These are phyloP conservation scores for Leucania comma DNA, from an alignment of 2,888 invertebrate genomes.

Conservation along the genomic window DNA sequence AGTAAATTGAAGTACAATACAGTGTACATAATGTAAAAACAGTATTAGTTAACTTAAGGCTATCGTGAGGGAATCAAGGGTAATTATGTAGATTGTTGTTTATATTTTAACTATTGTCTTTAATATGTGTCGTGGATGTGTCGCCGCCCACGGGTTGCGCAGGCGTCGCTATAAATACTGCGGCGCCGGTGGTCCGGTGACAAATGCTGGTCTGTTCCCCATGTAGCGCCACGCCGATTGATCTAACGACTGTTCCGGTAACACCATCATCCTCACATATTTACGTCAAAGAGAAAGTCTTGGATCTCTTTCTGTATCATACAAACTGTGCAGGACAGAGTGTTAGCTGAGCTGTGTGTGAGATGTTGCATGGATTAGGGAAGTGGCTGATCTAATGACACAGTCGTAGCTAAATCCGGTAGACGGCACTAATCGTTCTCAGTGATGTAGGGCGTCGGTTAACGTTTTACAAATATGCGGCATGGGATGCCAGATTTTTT, in stretches of 20 bases:
- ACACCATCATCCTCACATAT: conserved; percentile 70
- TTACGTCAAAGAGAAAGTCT: conserved; percentile 65
- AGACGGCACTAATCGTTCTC: conserved; percentile 82
- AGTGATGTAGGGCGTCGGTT: conserved; percentile 73
- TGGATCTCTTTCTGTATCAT: conserved; percentile 63
- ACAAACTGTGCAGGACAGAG: conserved; percentile 49
- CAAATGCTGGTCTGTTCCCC: conserved; percentile 86
- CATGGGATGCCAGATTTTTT: conserved; percentile 70
- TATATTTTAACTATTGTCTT: conserved; percentile 72
- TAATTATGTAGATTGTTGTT: conserved; percentile 61
- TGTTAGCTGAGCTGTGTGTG: conserved; percentile 45
- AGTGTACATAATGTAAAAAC: conserved; percentile 80
- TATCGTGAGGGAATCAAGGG: conserved; percentile 77
- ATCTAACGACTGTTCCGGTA: conserved; percentile 83
- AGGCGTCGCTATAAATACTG: conserved; percentile 88
- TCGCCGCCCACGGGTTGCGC: conserved; percentile 85
- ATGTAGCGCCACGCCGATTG: conserved; percentile 86
- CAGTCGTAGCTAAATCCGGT: conserved; percentile 82
- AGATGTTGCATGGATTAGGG: conserved; percentile 71
- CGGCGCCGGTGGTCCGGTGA: conserved; percentile 90
- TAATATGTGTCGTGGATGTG: conserved; percentile 71
- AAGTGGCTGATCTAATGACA: conserved; percentile 84
- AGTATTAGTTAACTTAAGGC: conserved; percentile 63
- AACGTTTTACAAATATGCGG: conserved; percentile 75
- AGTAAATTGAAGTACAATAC: conserved; percentile 61